phyloP scores from a whole-genome alignment of 2,888 invertebrate species.

The Tetropium fuscum region DNA sequence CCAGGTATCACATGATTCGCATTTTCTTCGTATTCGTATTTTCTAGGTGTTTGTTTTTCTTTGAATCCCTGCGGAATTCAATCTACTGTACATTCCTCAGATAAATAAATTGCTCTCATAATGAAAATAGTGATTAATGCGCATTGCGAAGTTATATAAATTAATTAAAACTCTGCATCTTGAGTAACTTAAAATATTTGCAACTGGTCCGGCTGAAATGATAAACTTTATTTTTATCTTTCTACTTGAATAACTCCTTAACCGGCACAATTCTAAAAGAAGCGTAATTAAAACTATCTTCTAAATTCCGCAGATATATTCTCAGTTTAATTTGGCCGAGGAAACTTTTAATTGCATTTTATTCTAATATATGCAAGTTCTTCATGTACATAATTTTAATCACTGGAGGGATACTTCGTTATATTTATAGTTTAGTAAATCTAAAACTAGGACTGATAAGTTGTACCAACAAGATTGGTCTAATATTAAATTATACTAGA shows the following conservation, averaged over 20 bases:
- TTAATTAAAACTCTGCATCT: background rate
- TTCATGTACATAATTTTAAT: no score
- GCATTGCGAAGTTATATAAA: background rate
- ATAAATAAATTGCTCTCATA: background rate
- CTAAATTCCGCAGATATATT: conserved; percentile 9
- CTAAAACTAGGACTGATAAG: no score
- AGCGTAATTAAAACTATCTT: conserved; percentile 22
- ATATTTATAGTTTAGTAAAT: no score
- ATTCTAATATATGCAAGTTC: background rate
- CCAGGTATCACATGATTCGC: no score
- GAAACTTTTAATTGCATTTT: conserved; percentile 23
- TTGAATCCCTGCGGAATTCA: no score
- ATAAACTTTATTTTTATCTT: conserved; percentile 20
- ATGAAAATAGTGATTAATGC: background rate
- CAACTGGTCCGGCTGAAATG: conserved; percentile 6
- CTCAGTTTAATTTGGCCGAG: conserved; percentile 14
- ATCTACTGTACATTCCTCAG: no score
- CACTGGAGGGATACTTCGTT: no score
- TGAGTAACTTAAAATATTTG: conserved; percentile 1
- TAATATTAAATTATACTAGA: no score
- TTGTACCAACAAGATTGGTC: no score
- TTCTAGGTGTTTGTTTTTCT: no score
- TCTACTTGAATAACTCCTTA: conserved; percentile 12
- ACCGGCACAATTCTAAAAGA: conserved; percentile 17
- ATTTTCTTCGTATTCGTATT: no score